Percentiles rank a stretch among this genome's conserved stretches.
phyloP scores from a whole-genome alignment of 2,888 invertebrate species.

The Physocephala rufipes region DNA sequence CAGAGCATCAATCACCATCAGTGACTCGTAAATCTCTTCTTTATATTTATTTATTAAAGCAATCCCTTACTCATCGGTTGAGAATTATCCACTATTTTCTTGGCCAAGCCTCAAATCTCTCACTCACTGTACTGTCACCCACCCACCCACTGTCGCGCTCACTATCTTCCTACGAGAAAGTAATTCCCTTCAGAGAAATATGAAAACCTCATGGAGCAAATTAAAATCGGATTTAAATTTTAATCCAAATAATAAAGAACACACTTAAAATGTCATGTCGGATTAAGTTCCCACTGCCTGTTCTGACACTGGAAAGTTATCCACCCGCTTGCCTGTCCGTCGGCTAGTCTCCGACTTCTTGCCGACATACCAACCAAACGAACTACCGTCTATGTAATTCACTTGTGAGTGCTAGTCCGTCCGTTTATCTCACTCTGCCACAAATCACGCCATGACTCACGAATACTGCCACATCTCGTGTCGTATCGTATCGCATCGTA shows the following conservation, averaged over 20 bases:
- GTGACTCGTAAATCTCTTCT: not conserved
- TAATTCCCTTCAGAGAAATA: slow-evolving; percentile 11
- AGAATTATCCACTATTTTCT: no score
- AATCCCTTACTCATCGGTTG: no score
- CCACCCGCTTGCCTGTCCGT: not conserved
- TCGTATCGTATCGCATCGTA: no score
- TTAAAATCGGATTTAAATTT: slow-evolving; percentile 50
- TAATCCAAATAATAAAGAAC: slow-evolving; percentile 51
- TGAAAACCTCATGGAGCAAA: slow-evolving; percentile 47
- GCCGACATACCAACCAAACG: no score
- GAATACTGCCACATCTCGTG: no score
- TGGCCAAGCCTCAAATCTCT: no score
- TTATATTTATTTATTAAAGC: no score
- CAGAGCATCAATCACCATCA: not conserved
- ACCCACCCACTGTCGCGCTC: not conserved
- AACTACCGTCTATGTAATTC: no score
- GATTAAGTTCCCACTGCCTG: slow-evolving; percentile 42
- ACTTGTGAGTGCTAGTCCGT: slow-evolving; percentile 17
- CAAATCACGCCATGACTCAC: not conserved
- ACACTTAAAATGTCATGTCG: slow-evolving; percentile 51
- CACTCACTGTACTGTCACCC: no score
- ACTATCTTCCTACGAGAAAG: not conserved
- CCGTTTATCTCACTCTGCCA: not conserved
- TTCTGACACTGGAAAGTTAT: not conserved
- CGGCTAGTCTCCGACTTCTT: no score